Evolutionary conservation across 1,140 invertebrate genomes (phyloP).

Genomic region (Campoletis sonorensis): DNA sequence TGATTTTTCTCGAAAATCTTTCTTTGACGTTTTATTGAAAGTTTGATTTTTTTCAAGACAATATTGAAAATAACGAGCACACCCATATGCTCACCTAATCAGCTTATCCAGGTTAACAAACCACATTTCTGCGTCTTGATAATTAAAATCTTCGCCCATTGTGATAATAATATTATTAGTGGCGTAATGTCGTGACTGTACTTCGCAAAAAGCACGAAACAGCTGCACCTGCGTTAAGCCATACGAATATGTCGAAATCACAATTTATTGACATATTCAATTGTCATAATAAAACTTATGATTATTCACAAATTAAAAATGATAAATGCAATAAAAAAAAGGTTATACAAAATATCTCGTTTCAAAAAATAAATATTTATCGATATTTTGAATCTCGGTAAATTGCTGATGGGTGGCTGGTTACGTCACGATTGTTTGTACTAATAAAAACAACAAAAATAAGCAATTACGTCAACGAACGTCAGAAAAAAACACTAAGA

Average conservation of each 20-base stretch:
- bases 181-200: slow-evolving; percentile 77
- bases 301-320: no score
- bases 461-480: neutral
- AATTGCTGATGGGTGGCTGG: slow-evolving; percentile 21
- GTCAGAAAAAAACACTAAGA: neutral
- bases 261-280: no score
- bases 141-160: slow-evolving; percentile 96
- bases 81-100: slow-evolving; percentile 82
- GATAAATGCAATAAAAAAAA: no score
- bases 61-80: slow-evolving; percentile 43
- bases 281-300: slow-evolving; percentile 82
- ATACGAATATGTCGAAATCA: slow-evolving; percentile 92
- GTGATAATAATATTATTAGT: slow-evolving; percentile 90
- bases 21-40: neutral
- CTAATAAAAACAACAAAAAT: no score
- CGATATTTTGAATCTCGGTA: slow-evolving; percentile 47
- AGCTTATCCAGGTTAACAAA: slow-evolving; percentile 93
- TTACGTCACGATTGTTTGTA: neutral
- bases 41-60: slow-evolving; percentile 4
- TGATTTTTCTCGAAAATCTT: no score
- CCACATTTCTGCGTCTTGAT: slow-evolving; percentile 88
- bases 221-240: slow-evolving; percentile 80
- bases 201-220: slow-evolving; percentile 78
- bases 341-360: no score
- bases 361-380: neutral